Percentiles rank a stretch among this genome's conserved stretches.
phyloP scores from a whole-genome alignment of 2,113 vertebrate genomes.

The Pachycephala philippinensis region DNA sequence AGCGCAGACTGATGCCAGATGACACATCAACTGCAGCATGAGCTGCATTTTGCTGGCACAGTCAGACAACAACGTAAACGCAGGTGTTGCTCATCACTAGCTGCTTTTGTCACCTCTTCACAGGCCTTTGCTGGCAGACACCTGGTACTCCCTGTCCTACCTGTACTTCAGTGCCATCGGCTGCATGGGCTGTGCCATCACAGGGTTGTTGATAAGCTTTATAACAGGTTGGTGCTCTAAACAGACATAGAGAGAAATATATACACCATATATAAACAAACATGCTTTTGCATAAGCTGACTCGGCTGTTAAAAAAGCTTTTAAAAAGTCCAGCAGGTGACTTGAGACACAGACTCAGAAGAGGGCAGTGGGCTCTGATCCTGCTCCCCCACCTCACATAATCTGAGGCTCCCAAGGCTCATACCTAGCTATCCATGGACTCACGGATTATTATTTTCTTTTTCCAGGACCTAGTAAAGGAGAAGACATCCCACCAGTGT shows the following conservation, averaged over 20 bases:
- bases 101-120: background rate
- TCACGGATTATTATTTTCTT: accelerated
- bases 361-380: background rate
- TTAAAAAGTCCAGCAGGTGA: background rate
- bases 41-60: background rate
- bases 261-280: background rate
- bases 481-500: constrained; percentile 71
- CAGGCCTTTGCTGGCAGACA: constrained; percentile 77
- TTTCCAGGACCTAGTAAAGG: constrained; percentile 69
- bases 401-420: background rate
- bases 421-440: accelerated
- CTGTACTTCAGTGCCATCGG: constrained; percentile 82
- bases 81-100: accelerated
- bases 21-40: accelerated
- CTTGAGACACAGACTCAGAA: background rate
- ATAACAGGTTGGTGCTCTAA: constrained; percentile 71
- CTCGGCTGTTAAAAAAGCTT: background rate
- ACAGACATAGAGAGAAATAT: accelerated
- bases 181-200: constrained; percentile 68
- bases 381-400: accelerated
- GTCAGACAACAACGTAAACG: accelerated
- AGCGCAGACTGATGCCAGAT: background rate
- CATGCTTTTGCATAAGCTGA: background rate
- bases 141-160: constrained; percentile 84
- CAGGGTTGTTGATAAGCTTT: constrained; percentile 77